Conservation (phyloP, 2,888 invertebrate species). For the Brachylomia viminalis region DNA sequence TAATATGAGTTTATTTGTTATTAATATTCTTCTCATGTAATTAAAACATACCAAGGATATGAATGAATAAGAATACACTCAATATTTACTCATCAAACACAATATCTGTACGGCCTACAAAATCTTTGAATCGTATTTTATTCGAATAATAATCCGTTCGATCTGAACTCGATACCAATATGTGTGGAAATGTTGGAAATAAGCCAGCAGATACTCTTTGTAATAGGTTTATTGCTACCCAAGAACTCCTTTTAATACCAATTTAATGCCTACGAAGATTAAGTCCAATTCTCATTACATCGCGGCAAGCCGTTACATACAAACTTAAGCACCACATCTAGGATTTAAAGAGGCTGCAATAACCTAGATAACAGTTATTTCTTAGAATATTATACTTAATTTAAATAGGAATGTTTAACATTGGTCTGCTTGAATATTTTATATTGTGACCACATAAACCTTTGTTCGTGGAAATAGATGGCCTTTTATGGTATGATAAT, state of each 20-base stretch:
- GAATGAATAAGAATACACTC: background rate
- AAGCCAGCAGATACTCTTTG: background rate
- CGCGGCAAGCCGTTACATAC: background rate
- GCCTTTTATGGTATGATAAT: constrained; percentile 4
- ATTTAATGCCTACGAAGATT: background rate
- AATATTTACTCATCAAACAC: constrained; percentile 6
- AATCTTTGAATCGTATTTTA: background rate
- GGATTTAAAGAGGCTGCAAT: constrained; percentile 37
- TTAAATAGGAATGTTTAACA: constrained; percentile 54
- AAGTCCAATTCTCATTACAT: background rate
- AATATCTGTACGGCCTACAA: background rate
- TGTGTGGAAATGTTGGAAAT: background rate
- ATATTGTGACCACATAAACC: constrained; percentile 31
- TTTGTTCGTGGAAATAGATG: constrained; percentile 22
- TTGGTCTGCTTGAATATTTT: constrained; percentile 33
- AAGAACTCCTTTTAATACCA: background rate
- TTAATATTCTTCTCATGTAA: constrained; percentile 18
- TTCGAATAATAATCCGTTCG: background rate
- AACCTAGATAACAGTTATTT: constrained; percentile 34
- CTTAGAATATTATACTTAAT: constrained; percentile 41
- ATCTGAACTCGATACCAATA: background rate
- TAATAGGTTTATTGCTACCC: background rate
- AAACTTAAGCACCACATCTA: background rate
- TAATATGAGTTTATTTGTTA: background rate
- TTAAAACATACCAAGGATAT: constrained; percentile 2